Evolutionary conservation across 2,113 vertebrate genomes (phyloP).

Genomic region (Origma solitaria): DNA sequence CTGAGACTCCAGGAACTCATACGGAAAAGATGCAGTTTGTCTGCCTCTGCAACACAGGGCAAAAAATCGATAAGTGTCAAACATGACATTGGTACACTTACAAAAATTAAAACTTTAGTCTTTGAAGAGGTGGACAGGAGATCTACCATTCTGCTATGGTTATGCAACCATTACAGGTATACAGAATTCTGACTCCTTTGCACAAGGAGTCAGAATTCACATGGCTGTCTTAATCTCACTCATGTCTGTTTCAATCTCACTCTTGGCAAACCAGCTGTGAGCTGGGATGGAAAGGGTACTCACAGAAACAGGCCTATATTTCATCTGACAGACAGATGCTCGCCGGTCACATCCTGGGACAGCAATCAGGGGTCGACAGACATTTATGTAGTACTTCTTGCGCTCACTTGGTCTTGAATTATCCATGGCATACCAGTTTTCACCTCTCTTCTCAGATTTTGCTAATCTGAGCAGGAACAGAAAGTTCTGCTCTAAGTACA

Average conservation of each 20-base stretch:
- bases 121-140: neutral
- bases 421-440: constrained; percentile 87
- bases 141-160: neutral
- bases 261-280: neutral
- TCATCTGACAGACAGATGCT: constrained; percentile 85
- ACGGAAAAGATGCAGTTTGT: neutral
- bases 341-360: constrained; percentile 83
- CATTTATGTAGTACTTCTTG: constrained; percentile 90
- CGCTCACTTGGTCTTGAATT: neutral
- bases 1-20: neutral
- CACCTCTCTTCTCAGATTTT: constrained; percentile 62
- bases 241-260: neutral
- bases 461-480: constrained; percentile 76
- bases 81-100: rapidly evolving
- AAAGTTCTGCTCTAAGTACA: neutral
- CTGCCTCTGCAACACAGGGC: neutral
- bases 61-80: neutral
- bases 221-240: neutral
- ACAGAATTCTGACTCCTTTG: neutral
- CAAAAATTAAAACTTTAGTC: neutral
- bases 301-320: constrained; percentile 61
- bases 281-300: neutral
- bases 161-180: neutral
- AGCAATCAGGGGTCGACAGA: constrained; percentile 83
- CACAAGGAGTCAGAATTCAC: neutral